phyloP scores from a whole-genome alignment of 2,888 invertebrate species.

The Amphipoea lucens region DNA sequence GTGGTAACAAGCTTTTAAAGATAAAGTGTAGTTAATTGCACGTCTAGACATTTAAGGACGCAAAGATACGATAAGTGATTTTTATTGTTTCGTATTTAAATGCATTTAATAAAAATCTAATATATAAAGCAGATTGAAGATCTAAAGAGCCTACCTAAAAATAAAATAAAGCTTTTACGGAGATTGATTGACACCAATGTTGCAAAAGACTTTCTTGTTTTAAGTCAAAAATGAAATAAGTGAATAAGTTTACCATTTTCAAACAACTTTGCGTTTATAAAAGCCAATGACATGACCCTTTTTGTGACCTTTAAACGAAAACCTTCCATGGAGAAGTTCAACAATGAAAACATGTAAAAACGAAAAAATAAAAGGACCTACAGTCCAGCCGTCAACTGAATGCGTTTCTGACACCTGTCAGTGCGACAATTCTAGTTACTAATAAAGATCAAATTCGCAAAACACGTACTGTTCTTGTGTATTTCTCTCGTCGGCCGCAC shows the following conservation, averaged over 20 bases:
- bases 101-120: slow-evolving; percentile 13
- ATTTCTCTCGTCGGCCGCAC: neutral
- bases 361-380: neutral
- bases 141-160: slow-evolving; percentile 6
- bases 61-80: slow-evolving; percentile 2
- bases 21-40: slow-evolving; percentile 35
- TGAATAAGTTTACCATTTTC: neutral
- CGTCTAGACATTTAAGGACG: slow-evolving; percentile 28
- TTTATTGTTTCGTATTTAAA: slow-evolving; percentile 29
- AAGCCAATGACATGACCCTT: neutral
- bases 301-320: neutral
- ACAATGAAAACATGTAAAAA: neutral
- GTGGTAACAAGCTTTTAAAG: slow-evolving; percentile 20
- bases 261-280: neutral
- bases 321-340: neutral
- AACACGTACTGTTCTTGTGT: neutral
- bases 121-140: slow-evolving; percentile 15
- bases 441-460: neutral
- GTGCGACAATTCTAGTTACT: neutral
- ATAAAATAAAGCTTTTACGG: slow-evolving; percentile 24
- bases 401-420: neutral
- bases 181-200: neutral
- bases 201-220: slow-evolving; percentile 1
- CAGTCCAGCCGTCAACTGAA: neutral
- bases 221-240: neutral